phyloP scores from a whole-genome alignment of 2,888 invertebrate species.

The Metacarcinus magister region DNA sequence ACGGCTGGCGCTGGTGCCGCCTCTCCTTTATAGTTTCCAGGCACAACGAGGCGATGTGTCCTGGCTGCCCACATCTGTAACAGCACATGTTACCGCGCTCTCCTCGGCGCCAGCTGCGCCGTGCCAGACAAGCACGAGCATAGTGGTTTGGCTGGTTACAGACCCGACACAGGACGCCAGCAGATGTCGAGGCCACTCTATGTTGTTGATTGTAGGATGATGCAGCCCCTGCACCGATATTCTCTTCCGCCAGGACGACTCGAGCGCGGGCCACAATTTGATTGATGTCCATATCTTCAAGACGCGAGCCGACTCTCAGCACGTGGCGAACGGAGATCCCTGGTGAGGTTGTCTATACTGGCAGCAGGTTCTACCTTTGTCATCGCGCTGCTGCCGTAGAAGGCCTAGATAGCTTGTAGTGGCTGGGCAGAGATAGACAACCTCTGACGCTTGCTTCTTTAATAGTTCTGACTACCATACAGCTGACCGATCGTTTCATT shows the following conservation, averaged over 20 bases:
- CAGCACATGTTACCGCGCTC: too few relatives aligned
- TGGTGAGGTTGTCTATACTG: background rate
- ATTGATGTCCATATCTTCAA: background rate
- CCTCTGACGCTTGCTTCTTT: background rate
- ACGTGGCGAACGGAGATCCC: slow-evolving; percentile 11
- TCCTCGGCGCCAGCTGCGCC: too few relatives aligned
- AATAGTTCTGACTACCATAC: background rate
- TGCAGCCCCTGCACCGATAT: background rate
- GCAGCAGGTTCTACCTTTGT: too few relatives aligned
- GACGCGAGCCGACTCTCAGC: slow-evolving; percentile 34
- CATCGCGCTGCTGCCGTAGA: too few relatives aligned
- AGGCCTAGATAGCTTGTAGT: too few relatives aligned
- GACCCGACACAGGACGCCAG: background rate
- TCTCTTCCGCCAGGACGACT: slow-evolving; percentile 48
- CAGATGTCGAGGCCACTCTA: background rate
- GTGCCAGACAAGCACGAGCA: slow-evolving; percentile 14
- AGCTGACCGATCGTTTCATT: too few relatives aligned
- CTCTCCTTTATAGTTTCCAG: background rate
- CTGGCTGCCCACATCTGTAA: too few relatives aligned
- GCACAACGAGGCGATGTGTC: too few relatives aligned
- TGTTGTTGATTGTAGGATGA: too few relatives aligned
- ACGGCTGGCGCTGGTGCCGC: background rate
- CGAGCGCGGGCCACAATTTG: background rate
- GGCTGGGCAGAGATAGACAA: background rate
- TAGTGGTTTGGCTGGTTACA: slow-evolving; percentile 44